Evolutionary conservation across 1,140 invertebrate genomes (phyloP).

Genomic region (Piezodorus guildinii): DNA sequence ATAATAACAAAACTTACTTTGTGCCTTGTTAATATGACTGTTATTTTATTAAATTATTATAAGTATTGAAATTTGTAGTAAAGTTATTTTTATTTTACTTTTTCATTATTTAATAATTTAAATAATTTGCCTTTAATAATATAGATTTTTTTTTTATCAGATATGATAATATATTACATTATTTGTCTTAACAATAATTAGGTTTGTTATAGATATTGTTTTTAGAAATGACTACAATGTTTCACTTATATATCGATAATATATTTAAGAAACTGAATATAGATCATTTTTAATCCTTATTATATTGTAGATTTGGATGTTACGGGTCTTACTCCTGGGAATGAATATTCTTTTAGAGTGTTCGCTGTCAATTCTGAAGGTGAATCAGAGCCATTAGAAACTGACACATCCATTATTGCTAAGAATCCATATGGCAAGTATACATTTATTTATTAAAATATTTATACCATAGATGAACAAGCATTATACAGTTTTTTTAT

Average conservation of each 20-base stretch:
- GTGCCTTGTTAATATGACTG: too few relatives aligned
- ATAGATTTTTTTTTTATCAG: too few relatives aligned
- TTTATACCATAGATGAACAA: too few relatives aligned
- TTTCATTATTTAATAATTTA: too few relatives aligned
- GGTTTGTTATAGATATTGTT: background rate
- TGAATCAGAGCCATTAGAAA: slow-evolving; percentile 84
- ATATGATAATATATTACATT: too few relatives aligned
- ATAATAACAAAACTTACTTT: too few relatives aligned
- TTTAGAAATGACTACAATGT: slow-evolving; percentile 5
- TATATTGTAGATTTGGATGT: slow-evolving; percentile 56
- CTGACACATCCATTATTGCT: slow-evolving; percentile 74
- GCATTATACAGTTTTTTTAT: too few relatives aligned
- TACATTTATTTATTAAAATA: background rate
- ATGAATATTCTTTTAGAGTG: slow-evolving; percentile 91
- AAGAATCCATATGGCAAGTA: slow-evolving; percentile 84
- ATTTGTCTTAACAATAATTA: background rate
- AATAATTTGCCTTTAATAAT: too few relatives aligned
- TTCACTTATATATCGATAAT: slow-evolving; percentile 16
- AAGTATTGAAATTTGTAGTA: too few relatives aligned
- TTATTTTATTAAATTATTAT: too few relatives aligned
- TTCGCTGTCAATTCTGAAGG: slow-evolving; percentile 92
- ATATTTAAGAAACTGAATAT: background rate
- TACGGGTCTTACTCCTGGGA: slow-evolving; percentile 72
- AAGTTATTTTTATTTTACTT: too few relatives aligned
- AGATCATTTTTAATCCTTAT: background rate